phyloP scores from a whole-genome alignment of 1,140 invertebrate genomes.

The Leptoteleia sp. region DNA sequence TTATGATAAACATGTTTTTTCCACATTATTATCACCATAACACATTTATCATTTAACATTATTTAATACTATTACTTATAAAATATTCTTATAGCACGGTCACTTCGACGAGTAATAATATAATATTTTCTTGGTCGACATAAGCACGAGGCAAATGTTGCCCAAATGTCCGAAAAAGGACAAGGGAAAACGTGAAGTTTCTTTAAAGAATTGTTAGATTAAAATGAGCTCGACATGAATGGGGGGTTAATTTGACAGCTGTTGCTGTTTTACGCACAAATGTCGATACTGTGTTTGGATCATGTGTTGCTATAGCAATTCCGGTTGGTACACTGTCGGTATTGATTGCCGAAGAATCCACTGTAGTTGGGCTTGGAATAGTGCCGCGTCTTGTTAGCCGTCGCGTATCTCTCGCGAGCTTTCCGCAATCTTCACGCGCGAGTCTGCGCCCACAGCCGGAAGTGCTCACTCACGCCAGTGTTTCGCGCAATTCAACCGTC shows the following conservation, averaged over 20 bases:
- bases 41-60: no score
- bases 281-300: constrained; percentile 64
- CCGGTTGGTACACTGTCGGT: constrained; percentile 46
- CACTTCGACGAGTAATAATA: no score
- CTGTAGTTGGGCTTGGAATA: constrained; percentile 43
- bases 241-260: constrained; percentile 56
- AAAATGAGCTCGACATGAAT: constrained; percentile 20
- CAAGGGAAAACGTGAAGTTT: constrained; percentile 4
- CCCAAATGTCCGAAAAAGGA: constrained; percentile 3
- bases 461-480: constrained; percentile 34
- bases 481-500: constrained; percentile 18
- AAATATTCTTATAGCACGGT: no score
- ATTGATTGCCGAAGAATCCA: constrained; percentile 59
- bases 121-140: no score
- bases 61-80: no score
- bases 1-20: no score
- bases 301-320: constrained; percentile 66
- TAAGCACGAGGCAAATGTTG: constrained; percentile 16
- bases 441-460: constrained; percentile 25
- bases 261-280: constrained; percentile 52
- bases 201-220: constrained; percentile 3
- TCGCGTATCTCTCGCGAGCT: constrained; percentile 24
- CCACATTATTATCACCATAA: no score
- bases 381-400: constrained; percentile 38
- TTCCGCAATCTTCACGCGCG: constrained; percentile 34